These are phyloP conservation scores for Zaprionus obscuricornis DNA, from an alignment of 2,888 invertebrate genomes.

Conservation along the genomic window DNA sequence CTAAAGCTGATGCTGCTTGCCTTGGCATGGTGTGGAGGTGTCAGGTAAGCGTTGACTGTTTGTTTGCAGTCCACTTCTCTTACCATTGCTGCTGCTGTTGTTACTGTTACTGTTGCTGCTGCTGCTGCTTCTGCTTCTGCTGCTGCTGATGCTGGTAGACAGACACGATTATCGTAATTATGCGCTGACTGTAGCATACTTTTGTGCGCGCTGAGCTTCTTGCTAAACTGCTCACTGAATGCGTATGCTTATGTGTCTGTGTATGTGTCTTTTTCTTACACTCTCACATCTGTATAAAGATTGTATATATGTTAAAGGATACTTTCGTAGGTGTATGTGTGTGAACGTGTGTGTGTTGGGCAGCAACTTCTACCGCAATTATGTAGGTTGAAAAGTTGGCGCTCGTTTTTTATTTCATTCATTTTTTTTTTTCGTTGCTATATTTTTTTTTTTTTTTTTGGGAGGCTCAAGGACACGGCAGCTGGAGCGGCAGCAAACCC, in stretches of 20 bases:
- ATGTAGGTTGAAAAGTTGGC: conserved; percentile 73
- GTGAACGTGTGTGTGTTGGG: conserved; percentile 27
- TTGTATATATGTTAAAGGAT: conserved; percentile 39
- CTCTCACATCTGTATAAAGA: no score
- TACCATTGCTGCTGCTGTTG: conserved; percentile 33
- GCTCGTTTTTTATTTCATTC: conserved; percentile 64
- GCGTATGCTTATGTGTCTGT: conserved; percentile 10
- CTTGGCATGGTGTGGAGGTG: conserved; percentile 20
- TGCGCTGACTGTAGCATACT: conserved; percentile 70
- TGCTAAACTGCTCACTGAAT: conserved; percentile 49
- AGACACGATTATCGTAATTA: conserved; percentile 79
- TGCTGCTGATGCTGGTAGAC: conserved; percentile 49
- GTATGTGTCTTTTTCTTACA: conserved; percentile 1
- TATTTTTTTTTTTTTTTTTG: conserved; percentile 25
- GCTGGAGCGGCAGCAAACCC: conserved; percentile 17
- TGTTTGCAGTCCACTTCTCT: conserved; percentile 30
- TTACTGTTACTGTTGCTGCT: conserved; percentile 26
- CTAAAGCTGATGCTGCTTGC: not conserved
- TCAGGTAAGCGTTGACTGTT: conserved; percentile 38
- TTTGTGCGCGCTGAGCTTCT: conserved; percentile 57
- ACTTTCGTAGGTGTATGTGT: conserved; percentile 34
- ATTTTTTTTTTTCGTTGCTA: conserved; percentile 13
- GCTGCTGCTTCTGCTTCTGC: conserved; percentile 17
- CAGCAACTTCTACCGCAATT: conserved; percentile 70
- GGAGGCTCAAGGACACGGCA: conserved; percentile 58